Evolutionary conservation across 2,888 invertebrate genomes (phyloP).

Genomic region (Sepioteuthis lessoniana): DNA sequence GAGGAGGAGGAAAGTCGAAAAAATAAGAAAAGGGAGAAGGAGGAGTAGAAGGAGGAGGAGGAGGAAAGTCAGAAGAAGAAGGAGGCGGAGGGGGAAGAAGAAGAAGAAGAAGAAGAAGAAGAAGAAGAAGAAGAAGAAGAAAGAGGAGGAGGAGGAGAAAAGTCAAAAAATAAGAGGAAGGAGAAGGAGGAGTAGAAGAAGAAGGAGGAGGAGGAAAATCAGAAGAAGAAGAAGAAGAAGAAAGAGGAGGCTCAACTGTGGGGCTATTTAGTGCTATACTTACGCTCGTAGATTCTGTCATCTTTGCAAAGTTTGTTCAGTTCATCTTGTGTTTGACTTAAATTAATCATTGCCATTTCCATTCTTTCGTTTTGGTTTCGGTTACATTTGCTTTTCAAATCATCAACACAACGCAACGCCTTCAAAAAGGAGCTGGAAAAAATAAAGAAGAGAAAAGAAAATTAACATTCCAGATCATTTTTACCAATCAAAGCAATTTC

Average conservation of each 20-base stretch:
- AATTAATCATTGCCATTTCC: not conserved
- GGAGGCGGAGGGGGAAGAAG: not conserved
- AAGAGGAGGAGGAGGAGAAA: not conserved
- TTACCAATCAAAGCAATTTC: no score
- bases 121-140: not conserved
- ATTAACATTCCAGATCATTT: no score
- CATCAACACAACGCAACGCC: not conserved
- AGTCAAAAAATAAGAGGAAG: not conserved
- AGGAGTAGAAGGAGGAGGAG: not conserved
- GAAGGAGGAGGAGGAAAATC: not conserved
- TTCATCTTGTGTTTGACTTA: constrained; percentile 24
- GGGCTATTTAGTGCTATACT: no score
- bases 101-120: not conserved
- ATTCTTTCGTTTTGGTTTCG: not conserved
- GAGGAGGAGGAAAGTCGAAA: not conserved
- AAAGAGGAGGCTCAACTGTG: no score
- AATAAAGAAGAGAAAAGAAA: not conserved
- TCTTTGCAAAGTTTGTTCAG: constrained; percentile 38
- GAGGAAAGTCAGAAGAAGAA: not conserved
- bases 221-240: not conserved
- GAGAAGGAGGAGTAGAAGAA: not conserved
- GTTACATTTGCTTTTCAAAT: constrained; percentile 2
- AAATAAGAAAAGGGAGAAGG: not conserved
- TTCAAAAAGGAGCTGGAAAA: not conserved
- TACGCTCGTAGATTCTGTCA: constrained; percentile 35